These are phyloP conservation scores for Spodoptera picta DNA, from an alignment of 2,888 invertebrate species.

Conservation along the genomic window DNA sequence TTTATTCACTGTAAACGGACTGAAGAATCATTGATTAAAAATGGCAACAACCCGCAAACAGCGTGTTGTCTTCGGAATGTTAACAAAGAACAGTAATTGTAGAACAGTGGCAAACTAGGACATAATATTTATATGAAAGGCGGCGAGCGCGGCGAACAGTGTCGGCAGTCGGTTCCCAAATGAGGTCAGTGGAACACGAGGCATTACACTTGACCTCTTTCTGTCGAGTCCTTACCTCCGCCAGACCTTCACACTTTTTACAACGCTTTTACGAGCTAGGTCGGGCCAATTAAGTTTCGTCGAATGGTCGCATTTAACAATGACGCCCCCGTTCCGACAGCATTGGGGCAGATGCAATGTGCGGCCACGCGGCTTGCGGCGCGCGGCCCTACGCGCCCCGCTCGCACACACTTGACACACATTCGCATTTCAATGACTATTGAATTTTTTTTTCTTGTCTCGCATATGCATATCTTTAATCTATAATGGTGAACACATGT, in stretches of 20 bases:
- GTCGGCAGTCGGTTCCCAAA: slow-evolving; percentile 76
- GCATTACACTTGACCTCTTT: slow-evolving; percentile 89
- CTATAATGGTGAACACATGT: slow-evolving; percentile 39
- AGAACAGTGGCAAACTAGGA: slow-evolving; percentile 78
- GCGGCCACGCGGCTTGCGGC: slow-evolving; percentile 56
- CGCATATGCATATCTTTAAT: slow-evolving; percentile 57
- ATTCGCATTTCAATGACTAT: slow-evolving; percentile 81
- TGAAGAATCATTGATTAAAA: neutral
- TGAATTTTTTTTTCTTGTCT: slow-evolving; percentile 70
- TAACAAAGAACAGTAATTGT: slow-evolving; percentile 63
- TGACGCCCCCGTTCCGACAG: slow-evolving; percentile 72
- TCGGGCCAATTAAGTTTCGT: slow-evolving; percentile 86
- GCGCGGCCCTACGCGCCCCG: slow-evolving; percentile 51
- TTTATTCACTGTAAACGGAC: neutral
- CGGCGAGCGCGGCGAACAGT: slow-evolving; percentile 71
- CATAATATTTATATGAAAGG: slow-evolving; percentile 79
- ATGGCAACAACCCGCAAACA: neutral
- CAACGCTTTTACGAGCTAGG: slow-evolving; percentile 87
- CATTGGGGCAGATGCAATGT: slow-evolving; percentile 66
- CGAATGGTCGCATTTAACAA: slow-evolving; percentile 74
- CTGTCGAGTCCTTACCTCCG: slow-evolving; percentile 86
- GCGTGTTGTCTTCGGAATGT: slow-evolving; percentile 49
- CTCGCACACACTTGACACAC: slow-evolving; percentile 81
- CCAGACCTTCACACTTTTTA: slow-evolving; percentile 88
- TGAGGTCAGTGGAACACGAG: slow-evolving; percentile 88